Base-by-base conservation (phyloP, 2,888 invertebrate species). In the Epinotia brunnichana region DNA sequence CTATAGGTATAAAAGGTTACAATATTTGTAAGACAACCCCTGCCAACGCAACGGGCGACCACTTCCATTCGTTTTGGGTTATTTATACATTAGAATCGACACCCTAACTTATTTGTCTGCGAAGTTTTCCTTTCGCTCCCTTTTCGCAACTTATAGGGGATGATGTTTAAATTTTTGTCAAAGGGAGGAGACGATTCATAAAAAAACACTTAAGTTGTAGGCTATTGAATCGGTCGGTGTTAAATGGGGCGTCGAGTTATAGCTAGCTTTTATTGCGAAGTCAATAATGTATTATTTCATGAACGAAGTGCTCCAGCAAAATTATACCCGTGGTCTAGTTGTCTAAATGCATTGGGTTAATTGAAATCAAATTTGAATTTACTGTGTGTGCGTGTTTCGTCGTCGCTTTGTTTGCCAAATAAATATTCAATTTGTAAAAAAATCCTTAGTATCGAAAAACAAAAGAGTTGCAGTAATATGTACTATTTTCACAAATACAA, bases 1-100 rank as follows among this genome's bases (percentile, higher is more conserved):
- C 0, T 35, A 68, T 35, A 69, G 17, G 24, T 69, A 63, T 59
- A 59, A 48, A 56, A 57, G 48, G 68, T 59, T 59, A 73, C 57
- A 63, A 69, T 63, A 69, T 73, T 69, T 63, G 73, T 57, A 69
- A 63, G 57, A 54, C 57, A 63, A 51, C 68, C 73, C 62, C 67
- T 56, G 61, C 21, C 17, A 35, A 51, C 54, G 59, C 39, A 59
- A 13, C 64, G 41, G 51, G 62, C 57, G 48, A 68, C 61, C 61
- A 61, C 66, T 60, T 66, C 59, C 59, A 73, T 73, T 73, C 68
- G 73, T 63, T 69, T 73, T 63, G 68, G 68, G 68, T 63, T 73
- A 59, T 73, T 73, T 73, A 73, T 73, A 62, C 69, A 62, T 73
- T 68, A 59, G 68, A 62, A 57, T 69, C 73, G 73, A 44, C 68